Conservation (phyloP, 2,797 vertebrate species). For the Caiman crocodilus region DNA sequence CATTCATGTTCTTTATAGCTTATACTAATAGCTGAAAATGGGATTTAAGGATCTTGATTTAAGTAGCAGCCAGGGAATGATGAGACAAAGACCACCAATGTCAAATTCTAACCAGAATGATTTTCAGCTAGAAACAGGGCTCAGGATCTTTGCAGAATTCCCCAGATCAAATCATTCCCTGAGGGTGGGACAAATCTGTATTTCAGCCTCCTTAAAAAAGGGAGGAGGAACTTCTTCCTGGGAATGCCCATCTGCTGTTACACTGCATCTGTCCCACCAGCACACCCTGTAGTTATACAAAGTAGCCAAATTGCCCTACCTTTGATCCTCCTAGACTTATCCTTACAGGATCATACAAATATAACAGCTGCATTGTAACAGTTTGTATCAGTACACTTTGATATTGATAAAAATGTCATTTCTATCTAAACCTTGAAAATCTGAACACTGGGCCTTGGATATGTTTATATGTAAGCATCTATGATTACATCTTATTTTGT, state of each 20-base stretch:
- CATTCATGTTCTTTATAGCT: not conserved
- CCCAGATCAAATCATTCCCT: not conserved
- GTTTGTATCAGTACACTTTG: too few relatives aligned
- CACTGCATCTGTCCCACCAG: too few relatives aligned
- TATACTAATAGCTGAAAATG: not conserved
- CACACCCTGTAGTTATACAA: too few relatives aligned
- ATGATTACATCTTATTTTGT: not conserved
- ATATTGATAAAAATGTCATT: too few relatives aligned
- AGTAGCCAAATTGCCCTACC: too few relatives aligned
- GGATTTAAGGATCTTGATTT: not conserved
- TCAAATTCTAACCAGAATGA: not conserved
- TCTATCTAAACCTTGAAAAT: not conserved
- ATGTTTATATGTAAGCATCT: not conserved
- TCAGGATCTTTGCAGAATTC: not conserved
- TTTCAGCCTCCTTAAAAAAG: too few relatives aligned
- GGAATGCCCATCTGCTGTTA: too few relatives aligned
- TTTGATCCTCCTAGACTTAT: too few relatives aligned
- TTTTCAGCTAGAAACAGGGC: not conserved
- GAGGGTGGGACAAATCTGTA: too few relatives aligned
- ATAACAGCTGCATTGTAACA: too few relatives aligned
- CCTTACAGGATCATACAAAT: too few relatives aligned
- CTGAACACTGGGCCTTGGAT: not conserved
- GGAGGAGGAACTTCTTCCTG: too few relatives aligned
- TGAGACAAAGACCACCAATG: not conserved
- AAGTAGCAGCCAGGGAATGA: not conserved